These are phyloP conservation scores for Genyomyrus donnyi DNA, from an alignment of 2,113 vertebrate species.

Conservation along the genomic window DNA sequence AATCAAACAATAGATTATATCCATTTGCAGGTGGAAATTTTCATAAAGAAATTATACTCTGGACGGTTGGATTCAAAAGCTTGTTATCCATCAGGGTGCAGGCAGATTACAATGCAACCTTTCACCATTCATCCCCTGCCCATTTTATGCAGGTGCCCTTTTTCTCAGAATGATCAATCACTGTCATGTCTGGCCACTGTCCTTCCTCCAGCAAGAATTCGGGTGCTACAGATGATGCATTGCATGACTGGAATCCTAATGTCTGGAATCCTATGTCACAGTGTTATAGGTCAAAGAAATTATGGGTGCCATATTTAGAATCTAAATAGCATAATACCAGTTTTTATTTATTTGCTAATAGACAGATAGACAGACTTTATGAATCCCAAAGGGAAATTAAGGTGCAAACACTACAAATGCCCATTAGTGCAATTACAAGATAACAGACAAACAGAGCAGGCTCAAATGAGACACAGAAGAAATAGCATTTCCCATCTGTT, in stretches of 20 bases:
- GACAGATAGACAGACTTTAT: background rate
- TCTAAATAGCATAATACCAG: background rate
- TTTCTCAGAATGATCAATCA: conserved; percentile 37
- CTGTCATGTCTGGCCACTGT: conserved; percentile 20
- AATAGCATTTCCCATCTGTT: conserved; percentile 42
- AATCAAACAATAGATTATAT: conserved; percentile 31
- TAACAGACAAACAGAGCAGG: background rate
- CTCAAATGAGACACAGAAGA: conserved; percentile 30
- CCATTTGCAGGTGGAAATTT: conserved; percentile 32
- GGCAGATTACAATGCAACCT: conserved; percentile 36
- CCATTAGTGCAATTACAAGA: conserved; percentile 25
- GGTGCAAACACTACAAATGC: conserved; percentile 22
- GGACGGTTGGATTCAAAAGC: background rate
- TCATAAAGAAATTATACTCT: conserved; percentile 20
- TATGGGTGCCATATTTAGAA: background rate
- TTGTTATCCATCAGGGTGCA: conserved; percentile 32
- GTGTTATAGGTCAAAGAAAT: background rate
- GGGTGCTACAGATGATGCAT: background rate
- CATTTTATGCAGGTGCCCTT: conserved; percentile 28
- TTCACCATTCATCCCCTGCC: conserved; percentile 32
- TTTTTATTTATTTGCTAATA: background rate
- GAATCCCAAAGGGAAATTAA: conserved; percentile 6
- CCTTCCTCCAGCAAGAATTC: background rate
- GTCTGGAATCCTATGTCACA: background rate
- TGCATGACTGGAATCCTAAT: background rate